Evolutionary conservation across 1,140 invertebrate genomes (phyloP).

Genomic region (Brachionus plicatilis): DNA sequence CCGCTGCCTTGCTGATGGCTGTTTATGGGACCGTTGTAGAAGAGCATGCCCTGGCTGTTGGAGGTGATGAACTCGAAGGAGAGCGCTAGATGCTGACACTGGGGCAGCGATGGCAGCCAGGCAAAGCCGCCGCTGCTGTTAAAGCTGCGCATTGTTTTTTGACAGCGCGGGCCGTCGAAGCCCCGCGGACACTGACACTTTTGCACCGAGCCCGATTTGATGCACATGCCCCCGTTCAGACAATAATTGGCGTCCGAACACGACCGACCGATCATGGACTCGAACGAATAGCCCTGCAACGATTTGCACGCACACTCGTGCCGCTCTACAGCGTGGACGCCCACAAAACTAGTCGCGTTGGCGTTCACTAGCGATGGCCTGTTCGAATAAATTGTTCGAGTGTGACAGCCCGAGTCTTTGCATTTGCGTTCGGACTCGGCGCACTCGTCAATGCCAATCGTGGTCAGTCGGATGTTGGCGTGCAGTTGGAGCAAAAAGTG

Average conservation of each 20-base stretch:
- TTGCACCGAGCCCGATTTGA: constrained; percentile 66
- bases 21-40: constrained; percentile 90
- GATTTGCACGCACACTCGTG: constrained; percentile 69
- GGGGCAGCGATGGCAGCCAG: constrained; percentile 87
- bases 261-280: constrained; percentile 44
- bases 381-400: constrained; percentile 73
- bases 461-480: constrained; percentile 87
- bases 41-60: constrained; percentile 78
- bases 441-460: constrained; percentile 96
- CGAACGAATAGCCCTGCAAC: constrained; percentile 46
- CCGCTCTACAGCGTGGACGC: constrained; percentile 78
- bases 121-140: constrained; percentile 58
- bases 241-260: constrained; percentile 81
- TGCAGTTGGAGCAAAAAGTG: constrained; percentile 59
- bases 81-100: constrained; percentile 88
- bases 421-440: constrained; percentile 88
- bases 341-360: constrained; percentile 87
- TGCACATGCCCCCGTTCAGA: constrained; percentile 85
- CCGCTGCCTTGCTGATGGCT: constrained; percentile 62
- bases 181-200: constrained; percentile 81
- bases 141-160: constrained; percentile 88
- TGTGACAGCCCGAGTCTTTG: constrained; percentile 84
- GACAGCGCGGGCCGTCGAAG: constrained; percentile 87
- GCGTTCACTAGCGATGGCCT: constrained; percentile 90
- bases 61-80: constrained; percentile 89